phyloP scores from a whole-genome alignment of 2,113 vertebrate species.

The Amia ocellicauda region DNA sequence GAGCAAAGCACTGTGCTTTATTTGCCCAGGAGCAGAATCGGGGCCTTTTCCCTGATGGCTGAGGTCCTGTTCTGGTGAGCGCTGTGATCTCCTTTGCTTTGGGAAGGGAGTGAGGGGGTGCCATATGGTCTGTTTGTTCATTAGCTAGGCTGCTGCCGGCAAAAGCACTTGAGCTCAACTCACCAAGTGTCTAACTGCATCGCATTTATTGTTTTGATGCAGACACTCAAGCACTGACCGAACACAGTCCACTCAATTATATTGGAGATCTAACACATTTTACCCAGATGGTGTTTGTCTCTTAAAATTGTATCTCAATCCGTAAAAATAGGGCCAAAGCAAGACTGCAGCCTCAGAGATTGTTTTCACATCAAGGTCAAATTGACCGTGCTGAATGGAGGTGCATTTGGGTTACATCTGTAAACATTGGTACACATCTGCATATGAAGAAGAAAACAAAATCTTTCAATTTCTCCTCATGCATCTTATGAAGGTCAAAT shows the following conservation, averaged over 20 bases:
- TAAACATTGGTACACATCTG: too few species aligned
- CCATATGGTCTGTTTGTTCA: conserved; percentile 63
- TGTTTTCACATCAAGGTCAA: too few species aligned
- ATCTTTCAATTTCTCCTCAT: too few species aligned
- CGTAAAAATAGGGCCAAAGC: too few species aligned
- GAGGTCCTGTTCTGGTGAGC: background rate
- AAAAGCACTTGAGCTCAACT: conserved; percentile 44
- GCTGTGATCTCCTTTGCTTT: background rate
- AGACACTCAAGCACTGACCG: conserved; percentile 38
- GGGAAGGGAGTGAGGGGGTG: conserved; percentile 11
- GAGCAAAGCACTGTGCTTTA: too few species aligned
- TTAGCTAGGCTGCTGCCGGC: conserved; percentile 58
- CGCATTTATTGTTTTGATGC: conserved; percentile 44
- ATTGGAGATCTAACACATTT: conserved; percentile 56
- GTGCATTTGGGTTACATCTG: too few species aligned
- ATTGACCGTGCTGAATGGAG: too few species aligned
- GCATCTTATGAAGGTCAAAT: too few species aligned
- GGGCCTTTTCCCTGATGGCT: background rate
- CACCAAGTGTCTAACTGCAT: conserved; percentile 47
- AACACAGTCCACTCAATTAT: conserved; percentile 31
- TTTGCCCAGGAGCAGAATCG: background rate
- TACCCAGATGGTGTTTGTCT: conserved; percentile 69
- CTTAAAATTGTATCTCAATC: conserved; percentile 41
- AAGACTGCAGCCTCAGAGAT: too few species aligned
- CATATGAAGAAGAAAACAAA: too few species aligned